A percentile compares a stretch with the other conserved stretches of the same genome.
Evolutionary conservation across 2,113 vertebrate species (phyloP).

Genomic region (Nerophis lumbriciformis): DNA sequence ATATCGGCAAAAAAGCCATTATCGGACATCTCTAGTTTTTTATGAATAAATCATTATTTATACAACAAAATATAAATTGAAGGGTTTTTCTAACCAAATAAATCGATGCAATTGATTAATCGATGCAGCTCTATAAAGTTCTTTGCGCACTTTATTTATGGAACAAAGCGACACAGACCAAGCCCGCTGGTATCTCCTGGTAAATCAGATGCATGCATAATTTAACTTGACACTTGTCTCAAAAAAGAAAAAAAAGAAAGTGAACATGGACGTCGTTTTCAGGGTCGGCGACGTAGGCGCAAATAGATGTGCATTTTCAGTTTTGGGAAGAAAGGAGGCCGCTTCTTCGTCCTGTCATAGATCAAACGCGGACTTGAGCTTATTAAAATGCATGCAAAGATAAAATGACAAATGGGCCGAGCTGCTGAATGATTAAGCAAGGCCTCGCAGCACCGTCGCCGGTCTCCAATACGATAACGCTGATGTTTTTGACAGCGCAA

Average conservation of each 20-base stretch:
- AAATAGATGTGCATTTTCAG: conserved; percentile 27
- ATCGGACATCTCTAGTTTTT: too few relatives aligned
- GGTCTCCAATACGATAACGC: conserved; percentile 12
- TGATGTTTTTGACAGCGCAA: conserved; percentile 32
- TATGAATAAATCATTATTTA: too few relatives aligned
- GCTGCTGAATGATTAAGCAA: conserved; percentile 56
- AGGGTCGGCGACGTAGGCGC: background rate
- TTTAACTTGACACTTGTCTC: background rate
- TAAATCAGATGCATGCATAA: background rate
- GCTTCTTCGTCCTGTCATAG: conserved; percentile 45
- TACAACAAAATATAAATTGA: too few relatives aligned
- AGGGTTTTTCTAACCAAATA: too few relatives aligned
- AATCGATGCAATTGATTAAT: too few relatives aligned
- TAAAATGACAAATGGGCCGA: conserved; percentile 46
- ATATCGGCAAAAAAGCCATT: too few relatives aligned
- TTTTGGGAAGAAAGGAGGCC: conserved; percentile 10
- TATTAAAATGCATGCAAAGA: conserved; percentile 36
- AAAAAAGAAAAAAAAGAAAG: background rate
- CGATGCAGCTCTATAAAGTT: too few relatives aligned
- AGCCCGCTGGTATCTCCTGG: too few relatives aligned
- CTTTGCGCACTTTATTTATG: too few relatives aligned
- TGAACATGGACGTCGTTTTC: background rate
- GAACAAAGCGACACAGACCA: too few relatives aligned
- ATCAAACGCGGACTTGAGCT: conserved; percentile 43
- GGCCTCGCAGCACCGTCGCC: conserved; percentile 38